Percentiles rank a stretch among this genome's conserved stretches.
These are phyloP conservation scores for Calephelis perditalis DNA, from an alignment of 2,888 invertebrate genomes.

Conservation along the genomic window DNA sequence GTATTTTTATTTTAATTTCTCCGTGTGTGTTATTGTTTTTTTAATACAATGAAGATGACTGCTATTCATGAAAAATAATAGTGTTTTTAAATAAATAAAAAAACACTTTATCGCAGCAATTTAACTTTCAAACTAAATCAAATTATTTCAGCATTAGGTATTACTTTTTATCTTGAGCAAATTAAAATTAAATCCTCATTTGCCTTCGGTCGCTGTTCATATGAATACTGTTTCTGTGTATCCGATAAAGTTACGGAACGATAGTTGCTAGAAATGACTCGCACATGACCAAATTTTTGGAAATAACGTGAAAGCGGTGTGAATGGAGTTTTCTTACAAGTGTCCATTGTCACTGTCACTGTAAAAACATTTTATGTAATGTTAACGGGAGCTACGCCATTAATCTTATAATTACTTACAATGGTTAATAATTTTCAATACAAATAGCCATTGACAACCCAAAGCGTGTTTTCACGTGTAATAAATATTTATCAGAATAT, in stretches of 20 bases:
- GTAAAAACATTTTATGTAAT: conserved; percentile 23
- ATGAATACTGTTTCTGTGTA: too few relatives aligned
- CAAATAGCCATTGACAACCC: neutral
- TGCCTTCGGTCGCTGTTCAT: too few relatives aligned
- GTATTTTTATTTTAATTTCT: too few relatives aligned
- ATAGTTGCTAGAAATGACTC: neutral
- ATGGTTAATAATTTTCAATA: conserved; percentile 5
- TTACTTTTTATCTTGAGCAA: too few relatives aligned
- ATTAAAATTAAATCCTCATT: too few relatives aligned
- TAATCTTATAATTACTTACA: conserved; percentile 20
- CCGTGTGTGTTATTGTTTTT: too few relatives aligned
- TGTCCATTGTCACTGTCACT: conserved; percentile 22
- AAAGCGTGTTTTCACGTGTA: conserved; percentile 11
- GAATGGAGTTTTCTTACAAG: conserved; percentile 41
- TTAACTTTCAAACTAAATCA: too few relatives aligned
- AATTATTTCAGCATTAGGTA: too few relatives aligned
- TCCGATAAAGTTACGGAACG: neutral
- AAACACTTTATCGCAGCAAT: too few relatives aligned
- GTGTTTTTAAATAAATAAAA: too few relatives aligned
- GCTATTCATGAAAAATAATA: too few relatives aligned
- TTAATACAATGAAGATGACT: too few relatives aligned
- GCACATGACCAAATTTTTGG: conserved; percentile 19
- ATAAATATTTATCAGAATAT: conserved; percentile 32
- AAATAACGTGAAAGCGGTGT: conserved; percentile 24
- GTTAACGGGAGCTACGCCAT: conserved; percentile 21